phyloP scores from a whole-genome alignment of 2,113 vertebrate species.

The Heterochromis multidens region DNA sequence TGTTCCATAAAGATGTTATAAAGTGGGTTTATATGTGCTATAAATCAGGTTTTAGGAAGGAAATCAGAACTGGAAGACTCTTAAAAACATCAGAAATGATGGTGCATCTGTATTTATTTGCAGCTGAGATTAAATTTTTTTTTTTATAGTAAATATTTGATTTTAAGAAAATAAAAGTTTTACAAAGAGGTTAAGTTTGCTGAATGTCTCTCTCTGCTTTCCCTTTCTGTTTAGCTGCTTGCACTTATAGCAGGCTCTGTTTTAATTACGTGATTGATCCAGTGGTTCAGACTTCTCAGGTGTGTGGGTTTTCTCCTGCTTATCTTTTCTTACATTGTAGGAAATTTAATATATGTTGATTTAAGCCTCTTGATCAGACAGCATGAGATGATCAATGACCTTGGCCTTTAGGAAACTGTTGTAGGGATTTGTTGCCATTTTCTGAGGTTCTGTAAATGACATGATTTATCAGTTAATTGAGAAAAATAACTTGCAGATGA shows the following conservation, averaged over 20 bases:
- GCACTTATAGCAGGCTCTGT: rapidly evolving
- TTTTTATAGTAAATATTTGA: neutral
- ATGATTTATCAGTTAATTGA: neutral
- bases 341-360: neutral
- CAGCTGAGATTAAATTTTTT: rapidly evolving
- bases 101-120: neutral
- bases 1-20: no score
- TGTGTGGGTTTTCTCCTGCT: neutral
- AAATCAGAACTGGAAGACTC: neutral
- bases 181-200: neutral
- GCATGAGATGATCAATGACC: rapidly evolving
- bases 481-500: neutral
- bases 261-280: neutral
- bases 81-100: neutral
- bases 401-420: neutral
- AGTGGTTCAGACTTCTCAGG: neutral
- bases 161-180: neutral
- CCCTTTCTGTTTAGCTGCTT: neutral
- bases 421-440: neutral
- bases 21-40: no score
- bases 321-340: neutral
- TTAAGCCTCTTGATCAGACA: neutral
- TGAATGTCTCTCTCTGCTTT: neutral
- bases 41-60: rapidly evolving
- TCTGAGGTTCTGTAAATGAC: neutral